phyloP scores from a whole-genome alignment of 2,797 vertebrate genomes.

The Cuniculus paca region DNA sequence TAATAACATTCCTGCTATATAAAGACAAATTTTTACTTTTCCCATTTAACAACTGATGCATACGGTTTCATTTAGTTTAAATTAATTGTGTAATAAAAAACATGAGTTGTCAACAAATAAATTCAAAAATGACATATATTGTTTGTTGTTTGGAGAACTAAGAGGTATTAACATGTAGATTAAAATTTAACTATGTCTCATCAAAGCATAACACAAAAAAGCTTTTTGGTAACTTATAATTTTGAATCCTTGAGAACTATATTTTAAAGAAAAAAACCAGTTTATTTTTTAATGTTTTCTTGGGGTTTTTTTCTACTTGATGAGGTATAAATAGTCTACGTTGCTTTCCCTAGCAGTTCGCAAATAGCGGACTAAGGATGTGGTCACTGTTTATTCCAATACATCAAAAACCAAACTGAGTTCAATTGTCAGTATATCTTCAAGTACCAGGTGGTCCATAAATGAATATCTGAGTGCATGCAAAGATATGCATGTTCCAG shows the following conservation, averaged over 20 bases:
- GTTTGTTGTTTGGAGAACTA: slow-evolving; percentile 59
- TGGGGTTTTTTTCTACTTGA: background rate
- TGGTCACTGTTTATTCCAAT: slow-evolving; percentile 18
- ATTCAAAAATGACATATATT: slow-evolving; percentile 72
- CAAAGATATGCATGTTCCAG: background rate
- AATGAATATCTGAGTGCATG: slow-evolving; percentile 22
- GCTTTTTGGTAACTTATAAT: slow-evolving; percentile 38
- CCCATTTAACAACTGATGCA: slow-evolving; percentile 79
- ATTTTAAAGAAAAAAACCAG: slow-evolving; percentile 51
- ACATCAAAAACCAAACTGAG: slow-evolving; percentile 58
- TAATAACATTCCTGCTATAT: slow-evolving; percentile 70
- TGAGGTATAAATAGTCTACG: background rate
- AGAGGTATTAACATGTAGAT: slow-evolving; percentile 68
- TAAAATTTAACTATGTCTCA: slow-evolving; percentile 73
- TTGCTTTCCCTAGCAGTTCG: background rate
- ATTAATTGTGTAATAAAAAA: slow-evolving; percentile 79
- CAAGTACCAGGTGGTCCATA: background rate
- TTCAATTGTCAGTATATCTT: slow-evolving; percentile 23
- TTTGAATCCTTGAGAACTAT: slow-evolving; percentile 42
- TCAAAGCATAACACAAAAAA: slow-evolving; percentile 42
- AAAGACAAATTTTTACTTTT: slow-evolving; percentile 79
- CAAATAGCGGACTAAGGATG: background rate
- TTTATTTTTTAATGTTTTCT: slow-evolving; percentile 54
- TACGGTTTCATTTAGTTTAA: slow-evolving; percentile 77
- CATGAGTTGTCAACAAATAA: slow-evolving; percentile 77